These are phyloP conservation scores for Branchellion lobata DNA, from an alignment of 2,888 invertebrate species.

Conservation along the genomic window DNA sequence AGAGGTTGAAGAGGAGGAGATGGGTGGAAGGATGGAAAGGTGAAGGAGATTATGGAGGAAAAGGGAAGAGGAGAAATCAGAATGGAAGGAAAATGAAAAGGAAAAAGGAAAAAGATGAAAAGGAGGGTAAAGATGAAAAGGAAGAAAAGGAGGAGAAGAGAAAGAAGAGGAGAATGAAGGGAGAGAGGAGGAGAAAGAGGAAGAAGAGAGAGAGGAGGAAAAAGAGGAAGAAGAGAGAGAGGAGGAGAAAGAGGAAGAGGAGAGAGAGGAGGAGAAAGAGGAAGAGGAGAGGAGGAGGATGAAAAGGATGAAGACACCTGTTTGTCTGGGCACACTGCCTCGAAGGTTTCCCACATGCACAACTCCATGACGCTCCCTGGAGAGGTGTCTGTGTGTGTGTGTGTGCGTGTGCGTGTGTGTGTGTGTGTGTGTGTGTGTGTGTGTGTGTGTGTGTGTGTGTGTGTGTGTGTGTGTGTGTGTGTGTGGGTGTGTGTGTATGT, in stretches of 20 bases:
- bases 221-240: background rate
- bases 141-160: background rate
- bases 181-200: no score
- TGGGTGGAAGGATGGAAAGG: background rate
- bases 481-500: constrained; percentile 18
- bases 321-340: constrained; percentile 38
- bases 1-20: no score
- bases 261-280: background rate
- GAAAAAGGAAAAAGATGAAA: background rate
- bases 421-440: constrained; percentile 23
- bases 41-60: background rate
- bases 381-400: no score
- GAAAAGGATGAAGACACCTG: background rate
- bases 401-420: background rate
- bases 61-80: no score
- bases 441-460: constrained; percentile 23
- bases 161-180: background rate
- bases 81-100: background rate
- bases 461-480: constrained; percentile 23
- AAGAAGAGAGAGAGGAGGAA: background rate
- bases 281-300: background rate
- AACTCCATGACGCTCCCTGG: constrained; percentile 21
- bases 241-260: background rate
- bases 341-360: constrained; percentile 49
- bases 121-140: background rate